phyloP scores from a whole-genome alignment of 2,113 vertebrate species.

The Rissa tridactyla region DNA sequence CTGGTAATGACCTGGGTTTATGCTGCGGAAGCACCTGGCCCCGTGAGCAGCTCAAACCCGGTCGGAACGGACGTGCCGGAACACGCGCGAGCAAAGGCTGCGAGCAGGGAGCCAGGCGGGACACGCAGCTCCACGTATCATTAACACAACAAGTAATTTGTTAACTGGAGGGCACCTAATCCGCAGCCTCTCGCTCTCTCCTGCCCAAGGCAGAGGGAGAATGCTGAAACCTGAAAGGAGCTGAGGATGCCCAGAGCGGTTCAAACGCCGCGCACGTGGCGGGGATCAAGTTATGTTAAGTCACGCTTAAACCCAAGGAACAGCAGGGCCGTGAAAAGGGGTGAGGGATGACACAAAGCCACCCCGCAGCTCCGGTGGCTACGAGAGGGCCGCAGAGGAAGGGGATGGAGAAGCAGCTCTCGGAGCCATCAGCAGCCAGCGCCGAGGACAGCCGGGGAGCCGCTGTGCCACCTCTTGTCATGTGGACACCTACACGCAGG shows the following conservation, averaged over 20 bases:
- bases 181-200: not conserved
- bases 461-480: not conserved
- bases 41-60: not conserved
- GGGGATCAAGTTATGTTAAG: not conserved
- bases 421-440: not conserved
- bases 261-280: fast-evolving
- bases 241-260: not conserved
- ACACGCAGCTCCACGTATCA: fast-evolving
- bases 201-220: not conserved
- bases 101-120: not conserved
- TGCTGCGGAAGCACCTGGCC: not conserved
- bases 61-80: not conserved
- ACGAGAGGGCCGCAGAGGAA: fast-evolving
- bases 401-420: not conserved
- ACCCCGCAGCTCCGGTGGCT: not conserved
- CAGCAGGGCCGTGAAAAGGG: not conserved
- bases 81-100: not conserved
- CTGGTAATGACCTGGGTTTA: not conserved
- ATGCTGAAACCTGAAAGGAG: not conserved
- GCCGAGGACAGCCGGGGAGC: not conserved
- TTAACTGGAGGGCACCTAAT: not conserved
- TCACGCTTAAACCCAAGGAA: not conserved
- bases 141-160: not conserved
- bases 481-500: not conserved
- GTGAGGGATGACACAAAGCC: not conserved